Evolutionary conservation across 2,113 vertebrate species (phyloP).

Genomic region (Columba janthina): DNA sequence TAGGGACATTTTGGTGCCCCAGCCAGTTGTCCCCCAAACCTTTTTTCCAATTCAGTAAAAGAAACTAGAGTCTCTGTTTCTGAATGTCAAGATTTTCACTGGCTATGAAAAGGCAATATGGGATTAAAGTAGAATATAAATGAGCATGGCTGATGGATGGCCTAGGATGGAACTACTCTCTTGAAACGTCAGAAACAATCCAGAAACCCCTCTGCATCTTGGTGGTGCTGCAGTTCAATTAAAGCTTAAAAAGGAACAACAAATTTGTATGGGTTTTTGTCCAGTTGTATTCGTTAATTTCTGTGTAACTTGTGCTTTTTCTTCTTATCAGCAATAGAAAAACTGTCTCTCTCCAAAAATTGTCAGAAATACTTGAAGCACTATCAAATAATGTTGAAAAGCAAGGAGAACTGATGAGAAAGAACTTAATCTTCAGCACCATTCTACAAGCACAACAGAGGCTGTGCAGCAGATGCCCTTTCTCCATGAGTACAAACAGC

Average conservation of each 20-base stretch:
- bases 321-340: not conserved
- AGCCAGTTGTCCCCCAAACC: not conserved
- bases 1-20: not conserved
- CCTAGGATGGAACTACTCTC: not conserved
- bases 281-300: not conserved
- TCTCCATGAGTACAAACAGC: not conserved
- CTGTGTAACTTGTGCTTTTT: not conserved
- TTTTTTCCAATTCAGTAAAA: not conserved
- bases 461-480: not conserved
- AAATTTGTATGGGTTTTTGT: not conserved
- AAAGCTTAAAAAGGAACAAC: slow-evolving; percentile 13
- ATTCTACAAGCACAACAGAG: not conserved
- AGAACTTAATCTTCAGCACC: not conserved
- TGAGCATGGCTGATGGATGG: not conserved
- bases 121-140: not conserved
- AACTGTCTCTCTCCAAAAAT: not conserved
- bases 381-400: not conserved
- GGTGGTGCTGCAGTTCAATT: not conserved
- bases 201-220: not conserved
- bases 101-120: not conserved
- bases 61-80: not conserved
- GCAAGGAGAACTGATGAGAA: not conserved
- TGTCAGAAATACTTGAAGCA: not conserved
- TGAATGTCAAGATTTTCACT: not conserved
- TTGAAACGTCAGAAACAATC: not conserved